These are phyloP conservation scores for Catostylus mosaicus DNA, from an alignment of 30 jellyfish, hydroid and myxozoan genomes.

Conservation along the genomic window DNA sequence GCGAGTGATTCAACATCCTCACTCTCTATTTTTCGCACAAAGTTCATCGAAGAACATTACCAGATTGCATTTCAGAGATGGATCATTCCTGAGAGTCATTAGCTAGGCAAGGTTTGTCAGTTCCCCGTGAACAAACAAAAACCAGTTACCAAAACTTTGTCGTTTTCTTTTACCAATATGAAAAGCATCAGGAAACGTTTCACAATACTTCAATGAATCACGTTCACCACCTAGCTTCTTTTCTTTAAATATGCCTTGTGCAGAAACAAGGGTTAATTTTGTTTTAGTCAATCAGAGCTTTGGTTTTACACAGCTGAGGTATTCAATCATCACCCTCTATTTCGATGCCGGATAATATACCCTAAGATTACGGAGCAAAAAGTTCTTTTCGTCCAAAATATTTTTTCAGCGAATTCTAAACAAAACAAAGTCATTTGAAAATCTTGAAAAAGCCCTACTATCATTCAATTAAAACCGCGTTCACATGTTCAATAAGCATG, in stretches of 20 bases:
- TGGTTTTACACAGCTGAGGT: no score
- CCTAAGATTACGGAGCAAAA: no score
- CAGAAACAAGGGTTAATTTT: constrained; percentile 6
- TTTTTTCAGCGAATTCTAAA: no score
- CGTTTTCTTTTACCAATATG: constrained; percentile 49
- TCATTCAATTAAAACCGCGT: no score
- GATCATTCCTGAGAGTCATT: constrained; percentile 28
- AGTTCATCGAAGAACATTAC: not conserved
- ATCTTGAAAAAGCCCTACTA: no score
- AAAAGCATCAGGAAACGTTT: constrained; percentile 54
- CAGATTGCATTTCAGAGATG: not conserved
- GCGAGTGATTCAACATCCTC: constrained; percentile 55
- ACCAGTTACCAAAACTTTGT: constrained; percentile 55
- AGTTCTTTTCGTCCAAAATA: no score
- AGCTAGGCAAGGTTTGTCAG: constrained; percentile 25
- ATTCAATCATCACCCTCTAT: no score
- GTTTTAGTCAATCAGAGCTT: no score
- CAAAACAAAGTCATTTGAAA: no score
- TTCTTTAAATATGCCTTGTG: constrained; percentile 33
- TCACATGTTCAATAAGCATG: no score
- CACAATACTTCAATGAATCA: not conserved
- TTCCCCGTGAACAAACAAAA: constrained; percentile 25
- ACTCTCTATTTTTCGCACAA: constrained; percentile 49
- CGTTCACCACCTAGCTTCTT: constrained; percentile 1
- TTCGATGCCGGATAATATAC: no score